Conservation (phyloP, 2,888 invertebrate genomes). For the Unio delphinus region DNA sequence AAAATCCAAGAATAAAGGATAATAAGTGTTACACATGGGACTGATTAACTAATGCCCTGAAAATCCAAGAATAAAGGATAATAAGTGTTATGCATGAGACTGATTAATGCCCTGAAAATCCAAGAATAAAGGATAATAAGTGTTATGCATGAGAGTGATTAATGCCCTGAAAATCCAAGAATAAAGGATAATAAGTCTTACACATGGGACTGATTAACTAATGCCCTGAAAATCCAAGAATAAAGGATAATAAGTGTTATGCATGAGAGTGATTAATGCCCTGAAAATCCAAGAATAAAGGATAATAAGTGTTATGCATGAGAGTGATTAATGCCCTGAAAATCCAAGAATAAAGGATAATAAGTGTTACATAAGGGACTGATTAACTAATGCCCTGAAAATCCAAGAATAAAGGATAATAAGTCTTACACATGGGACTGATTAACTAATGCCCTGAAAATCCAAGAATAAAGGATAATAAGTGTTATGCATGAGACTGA, state of each 20-base stretch:
- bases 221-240: constrained; percentile 78
- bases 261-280: constrained; percentile 77
- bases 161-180: constrained; percentile 78
- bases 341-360: neutral
- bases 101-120: constrained; percentile 80
- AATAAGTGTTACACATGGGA: too few species aligned
- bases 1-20: neutral
- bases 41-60: constrained; percentile 83
- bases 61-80: neutral
- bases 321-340: constrained; percentile 80
- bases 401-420: neutral
- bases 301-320: too few species aligned
- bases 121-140: too few species aligned
- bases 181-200: too few species aligned
- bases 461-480: too few species aligned
- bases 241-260: too few species aligned
- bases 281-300: constrained; percentile 69
- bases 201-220: constrained; percentile 74
- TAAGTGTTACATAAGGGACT: too few species aligned
- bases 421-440: too few species aligned
- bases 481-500: too few species aligned
- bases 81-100: too few species aligned
- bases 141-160: constrained; percentile 61
- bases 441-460: constrained; percentile 84
- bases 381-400: constrained; percentile 83